Evolutionary conservation across 2,888 invertebrate species (phyloP), one percentile per base, ranked within the genome.

Genomic region (Thymelicus lineola): DNA sequence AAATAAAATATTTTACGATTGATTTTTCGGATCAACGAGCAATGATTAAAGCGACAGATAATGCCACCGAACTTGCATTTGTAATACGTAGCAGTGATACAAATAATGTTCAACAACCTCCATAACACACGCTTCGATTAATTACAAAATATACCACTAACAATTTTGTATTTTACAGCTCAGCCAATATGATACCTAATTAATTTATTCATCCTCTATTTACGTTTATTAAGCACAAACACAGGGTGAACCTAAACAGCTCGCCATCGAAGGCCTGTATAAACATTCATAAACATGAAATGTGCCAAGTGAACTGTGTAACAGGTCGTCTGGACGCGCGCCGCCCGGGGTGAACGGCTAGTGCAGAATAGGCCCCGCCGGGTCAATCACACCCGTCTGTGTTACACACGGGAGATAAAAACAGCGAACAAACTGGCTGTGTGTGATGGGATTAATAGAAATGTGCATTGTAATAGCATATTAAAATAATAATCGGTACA

Each of bases 321-420:
- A 88, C 88, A 87, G 88, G 88, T 88, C 88, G 90, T 90, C 90
- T 88, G 88, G 86, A 75, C 82, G 86, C 79, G 42, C 42, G 42
- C 79, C 55, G 55, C 55, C 53, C 85, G 88, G 89, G 89, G 87
- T 88, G 89, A 90, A 87, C 75, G 89, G 85, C 88, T 90, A 89
- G 89, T 86, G 82, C 72, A 85, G 85, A 75, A 75, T 74, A 76
- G 76, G 76, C 76, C 66, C 74, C 78, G 84, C 62, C 83, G 82
- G 88, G 88, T 88, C 88, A 87, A 77, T 88, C 87, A 86, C 88
- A 82, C 86, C 82, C 79, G 83, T 80, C 82, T 80, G 80, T 0
- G 35, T 2, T 65, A 77, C 76, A 74, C 61, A 84, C 76, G 12
- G 78, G 0, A 7, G 0, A 0, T 0, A 0, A 42, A 66, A 12